These are phyloP conservation scores for Leptogaster cylindrica DNA, from an alignment of 2,888 invertebrate species.

Conservation along the genomic window DNA sequence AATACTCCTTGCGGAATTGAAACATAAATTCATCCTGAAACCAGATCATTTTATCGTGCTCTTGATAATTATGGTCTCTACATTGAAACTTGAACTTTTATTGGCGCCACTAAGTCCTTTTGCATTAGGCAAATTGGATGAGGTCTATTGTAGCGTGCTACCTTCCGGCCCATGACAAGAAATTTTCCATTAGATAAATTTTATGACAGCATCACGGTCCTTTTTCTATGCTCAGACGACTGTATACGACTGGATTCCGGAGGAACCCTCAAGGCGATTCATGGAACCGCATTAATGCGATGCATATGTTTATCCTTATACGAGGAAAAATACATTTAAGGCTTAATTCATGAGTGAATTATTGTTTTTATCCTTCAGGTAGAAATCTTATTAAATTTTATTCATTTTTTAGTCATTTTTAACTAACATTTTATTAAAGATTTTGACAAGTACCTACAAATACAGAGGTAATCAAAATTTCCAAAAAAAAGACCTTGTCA, in stretches of 20 bases:
- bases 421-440: background rate
- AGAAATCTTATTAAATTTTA: slow-evolving; percentile 17
- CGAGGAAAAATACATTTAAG: slow-evolving; percentile 10
- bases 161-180: slow-evolving; percentile 34
- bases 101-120: slow-evolving; percentile 4
- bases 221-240: slow-evolving; percentile 10
- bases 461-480: background rate
- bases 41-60: slow-evolving; percentile 19
- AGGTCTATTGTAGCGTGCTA: slow-evolving; percentile 27
- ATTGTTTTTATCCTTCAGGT: background rate
- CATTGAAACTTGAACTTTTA: slow-evolving; percentile 15
- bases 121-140: slow-evolving; percentile 34
- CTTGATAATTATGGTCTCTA: slow-evolving; percentile 21
- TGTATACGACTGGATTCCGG: background rate
- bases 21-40: slow-evolving; percentile 20
- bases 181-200: slow-evolving; percentile 37
- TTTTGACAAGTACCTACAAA: background rate
- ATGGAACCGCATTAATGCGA: slow-evolving; percentile 10
- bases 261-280: slow-evolving; percentile 5
- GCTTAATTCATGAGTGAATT: slow-evolving; percentile 28
- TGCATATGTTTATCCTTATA: slow-evolving; percentile 25
- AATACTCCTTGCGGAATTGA: too few species aligned
- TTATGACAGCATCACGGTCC: slow-evolving; percentile 26
- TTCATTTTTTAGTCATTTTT: too few species aligned
- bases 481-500: too few species aligned